Conservation (phyloP, 2,888 invertebrate genomes). For the Dryococelus australis region DNA sequence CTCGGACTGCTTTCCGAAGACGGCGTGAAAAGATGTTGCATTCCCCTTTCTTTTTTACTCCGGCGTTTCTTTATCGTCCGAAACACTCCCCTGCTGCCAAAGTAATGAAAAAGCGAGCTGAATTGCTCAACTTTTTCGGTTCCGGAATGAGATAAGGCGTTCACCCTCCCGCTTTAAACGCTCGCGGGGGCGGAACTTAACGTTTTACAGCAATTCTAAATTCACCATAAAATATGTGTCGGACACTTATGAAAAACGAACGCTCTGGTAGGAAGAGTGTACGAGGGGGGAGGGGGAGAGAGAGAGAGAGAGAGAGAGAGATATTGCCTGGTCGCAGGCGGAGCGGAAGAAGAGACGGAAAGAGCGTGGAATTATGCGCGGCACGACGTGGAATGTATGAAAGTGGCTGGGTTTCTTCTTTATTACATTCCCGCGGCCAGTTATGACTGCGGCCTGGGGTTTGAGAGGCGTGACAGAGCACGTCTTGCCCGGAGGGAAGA, state of each 20-base stretch:
- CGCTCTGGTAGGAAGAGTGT: background rate
- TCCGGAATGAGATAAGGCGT: background rate
- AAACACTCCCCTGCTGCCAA: background rate
- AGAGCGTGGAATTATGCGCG: background rate
- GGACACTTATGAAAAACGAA: conserved; percentile 16
- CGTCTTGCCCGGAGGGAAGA: background rate
- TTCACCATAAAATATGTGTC: conserved; percentile 16
- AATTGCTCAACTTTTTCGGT: conserved; percentile 6
- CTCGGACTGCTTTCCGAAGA: no score
- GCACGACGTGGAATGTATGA: conserved; percentile 2
- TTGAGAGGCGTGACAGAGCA: background rate
- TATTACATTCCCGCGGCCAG: background rate
- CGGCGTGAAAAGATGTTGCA: no score
- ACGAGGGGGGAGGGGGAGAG: no score
- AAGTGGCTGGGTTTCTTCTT: conserved; percentile 16
- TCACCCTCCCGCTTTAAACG: background rate
- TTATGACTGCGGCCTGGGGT: background rate
- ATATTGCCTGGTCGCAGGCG: background rate
- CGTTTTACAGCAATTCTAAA: conserved; percentile 2
- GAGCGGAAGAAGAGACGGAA: background rate
- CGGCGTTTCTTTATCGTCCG: background rate
- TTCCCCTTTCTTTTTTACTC: no score
- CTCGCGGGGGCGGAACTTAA: background rate
- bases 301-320: background rate
- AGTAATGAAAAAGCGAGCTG: conserved; percentile 7